Evolutionary conservation across 2,797 vertebrate species (phyloP).

Genomic region (Epinephelus coioides): DNA sequence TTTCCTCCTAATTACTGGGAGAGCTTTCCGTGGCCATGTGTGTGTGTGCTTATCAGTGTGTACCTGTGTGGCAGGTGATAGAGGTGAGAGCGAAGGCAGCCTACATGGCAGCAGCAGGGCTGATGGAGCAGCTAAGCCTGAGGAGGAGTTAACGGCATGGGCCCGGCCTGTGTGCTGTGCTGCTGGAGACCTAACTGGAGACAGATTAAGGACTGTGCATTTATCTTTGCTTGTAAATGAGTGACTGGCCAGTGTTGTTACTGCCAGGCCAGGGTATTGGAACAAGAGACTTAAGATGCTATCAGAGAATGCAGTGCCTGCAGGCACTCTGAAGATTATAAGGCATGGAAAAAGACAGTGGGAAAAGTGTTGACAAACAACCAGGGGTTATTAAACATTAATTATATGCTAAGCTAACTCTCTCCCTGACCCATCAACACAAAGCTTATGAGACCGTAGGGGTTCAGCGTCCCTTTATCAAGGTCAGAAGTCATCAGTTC

Average conservation of each 20-base stretch:
- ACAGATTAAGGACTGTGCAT: conserved; percentile 87
- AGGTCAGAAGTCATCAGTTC: conserved; percentile 85
- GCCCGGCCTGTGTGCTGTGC: conserved; percentile 63
- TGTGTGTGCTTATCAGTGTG: conserved; percentile 67
- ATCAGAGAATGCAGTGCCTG: conserved; percentile 83
- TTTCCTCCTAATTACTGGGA: conserved; percentile 69
- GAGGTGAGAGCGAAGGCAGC: conserved; percentile 70
- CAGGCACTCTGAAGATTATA: conserved; percentile 88
- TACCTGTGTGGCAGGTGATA: conserved; percentile 82
- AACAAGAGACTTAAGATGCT: conserved; percentile 91
- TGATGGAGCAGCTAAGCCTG: conserved; percentile 76
- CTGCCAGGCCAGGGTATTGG: conserved; percentile 85
- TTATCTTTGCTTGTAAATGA: conserved; percentile 89
- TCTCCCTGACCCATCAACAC: conserved; percentile 80
- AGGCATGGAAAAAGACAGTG: conserved; percentile 80
- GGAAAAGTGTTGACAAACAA: conserved; percentile 89
- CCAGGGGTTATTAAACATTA: conserved; percentile 88
- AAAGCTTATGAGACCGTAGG: conserved; percentile 83
- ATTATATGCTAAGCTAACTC: conserved; percentile 89
- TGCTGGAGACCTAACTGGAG: conserved; percentile 78
- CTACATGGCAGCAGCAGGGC: conserved; percentile 56
- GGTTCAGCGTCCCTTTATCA: conserved; percentile 84
- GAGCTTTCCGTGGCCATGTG: conserved; percentile 38
- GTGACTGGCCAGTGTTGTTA: conserved; percentile 86
- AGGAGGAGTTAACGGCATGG: conserved; percentile 73